Conservation (phyloP, 2,797 vertebrate species). For the Babyrousa celebensis region DNA sequence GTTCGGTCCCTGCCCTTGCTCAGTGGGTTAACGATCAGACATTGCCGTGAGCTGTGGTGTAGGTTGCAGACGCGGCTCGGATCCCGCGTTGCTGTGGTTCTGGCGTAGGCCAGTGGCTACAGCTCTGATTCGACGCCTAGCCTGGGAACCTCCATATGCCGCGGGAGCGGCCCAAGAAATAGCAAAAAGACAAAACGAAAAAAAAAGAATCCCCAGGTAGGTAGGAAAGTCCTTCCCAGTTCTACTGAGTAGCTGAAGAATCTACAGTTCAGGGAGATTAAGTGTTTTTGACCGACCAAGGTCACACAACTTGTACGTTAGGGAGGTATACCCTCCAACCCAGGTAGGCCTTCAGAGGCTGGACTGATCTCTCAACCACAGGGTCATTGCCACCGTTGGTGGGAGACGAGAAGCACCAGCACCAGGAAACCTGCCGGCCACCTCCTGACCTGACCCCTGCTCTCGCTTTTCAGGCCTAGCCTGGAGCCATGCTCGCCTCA, state of each 20-base stretch:
- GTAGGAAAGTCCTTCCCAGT: not conserved
- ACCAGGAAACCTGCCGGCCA: not conserved
- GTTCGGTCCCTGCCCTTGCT: too few species aligned
- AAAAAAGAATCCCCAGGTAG: not conserved
- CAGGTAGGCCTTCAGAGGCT: not conserved
- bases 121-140: too few species aligned
- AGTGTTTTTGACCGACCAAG: not conserved
- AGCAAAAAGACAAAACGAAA: too few species aligned
- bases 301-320: not conserved
- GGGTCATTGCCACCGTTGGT: not conserved
- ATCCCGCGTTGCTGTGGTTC: too few species aligned
- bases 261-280: not conserved
- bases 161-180: too few species aligned
- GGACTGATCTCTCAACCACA: not conserved
- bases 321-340: not conserved
- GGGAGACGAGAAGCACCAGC: not conserved
- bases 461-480: not conserved
- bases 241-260: not conserved
- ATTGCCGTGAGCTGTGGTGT: too few species aligned
- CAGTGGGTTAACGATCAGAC: too few species aligned
- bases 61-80: too few species aligned
- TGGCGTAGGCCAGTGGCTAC: too few species aligned
- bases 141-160: too few species aligned
- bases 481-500: not conserved
- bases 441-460: not conserved